phyloP scores from a whole-genome alignment of 1,140 invertebrate genomes.

The Ectropis grisescens region DNA sequence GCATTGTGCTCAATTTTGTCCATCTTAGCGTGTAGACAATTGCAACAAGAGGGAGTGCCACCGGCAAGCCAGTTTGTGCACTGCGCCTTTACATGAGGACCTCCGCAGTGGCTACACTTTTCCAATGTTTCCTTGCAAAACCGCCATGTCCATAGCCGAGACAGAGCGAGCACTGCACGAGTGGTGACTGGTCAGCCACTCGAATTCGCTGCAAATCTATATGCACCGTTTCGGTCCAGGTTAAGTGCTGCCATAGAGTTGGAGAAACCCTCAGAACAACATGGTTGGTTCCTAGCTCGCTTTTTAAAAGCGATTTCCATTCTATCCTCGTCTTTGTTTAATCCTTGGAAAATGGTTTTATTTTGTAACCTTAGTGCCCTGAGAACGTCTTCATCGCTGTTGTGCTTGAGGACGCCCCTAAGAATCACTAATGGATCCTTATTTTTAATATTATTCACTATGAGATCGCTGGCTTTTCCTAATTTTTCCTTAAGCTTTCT shows the following conservation, averaged over 20 bases:
- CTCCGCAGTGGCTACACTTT: too few species aligned
- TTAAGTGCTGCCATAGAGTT: too few species aligned
- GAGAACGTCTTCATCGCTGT: constrained; percentile 14
- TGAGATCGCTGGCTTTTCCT: neutral
- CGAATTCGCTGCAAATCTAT: too few species aligned
- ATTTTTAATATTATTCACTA: neutral
- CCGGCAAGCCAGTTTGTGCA: neutral
- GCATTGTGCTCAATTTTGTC: constrained; percentile 1
- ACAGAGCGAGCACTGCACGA: too few species aligned
- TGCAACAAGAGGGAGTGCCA: neutral
- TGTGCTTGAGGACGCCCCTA: neutral
- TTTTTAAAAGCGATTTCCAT: constrained; percentile 4
- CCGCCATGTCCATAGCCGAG: too few species aligned
- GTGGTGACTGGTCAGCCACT: too few species aligned
- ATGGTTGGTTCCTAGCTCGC: constrained; percentile 5
- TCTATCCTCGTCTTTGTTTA: constrained; percentile 1
- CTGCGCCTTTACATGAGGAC: neutral
- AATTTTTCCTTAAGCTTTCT: too few species aligned
- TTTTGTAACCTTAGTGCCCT: constrained; percentile 10
- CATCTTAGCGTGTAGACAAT: constrained; percentile 1
- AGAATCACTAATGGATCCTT: constrained; percentile 10
- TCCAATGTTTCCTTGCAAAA: too few species aligned
- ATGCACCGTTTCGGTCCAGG: too few species aligned
- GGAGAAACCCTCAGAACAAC: neutral
- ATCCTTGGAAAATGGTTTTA: constrained; percentile 1